Base-by-base conservation (phyloP, 1,140 invertebrate genomes). In the Polypedilum pembai region DNA sequence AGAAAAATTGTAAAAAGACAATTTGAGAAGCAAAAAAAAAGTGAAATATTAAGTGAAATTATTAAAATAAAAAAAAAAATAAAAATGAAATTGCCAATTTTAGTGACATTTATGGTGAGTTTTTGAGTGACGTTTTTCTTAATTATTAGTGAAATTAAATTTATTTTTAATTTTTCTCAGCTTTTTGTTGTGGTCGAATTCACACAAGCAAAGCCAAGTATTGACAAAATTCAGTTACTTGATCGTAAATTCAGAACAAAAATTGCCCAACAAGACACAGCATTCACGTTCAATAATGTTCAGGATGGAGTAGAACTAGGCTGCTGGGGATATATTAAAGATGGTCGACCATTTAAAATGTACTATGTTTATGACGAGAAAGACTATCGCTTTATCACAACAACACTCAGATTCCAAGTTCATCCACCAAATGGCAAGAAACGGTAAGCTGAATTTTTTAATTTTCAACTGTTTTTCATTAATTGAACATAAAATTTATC, bases 351-450 rank as follows among this genome's bases (percentile, higher is more conserved):
- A 69, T 69, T 69, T 18, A 69, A 69, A 69, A 69, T 69, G 65
- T 69, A 69, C 10, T 69, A 69, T 69, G 65, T 69, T 18, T 69
- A 20, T 69, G 65, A 69, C 20, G 12, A 8, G 65, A 69, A 69
- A 69, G 65, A 69, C 18, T 69, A 69, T 18, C 65, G 65, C 17
- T 69, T 69, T 10, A 69, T 69, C 65, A 69, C 65, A 18, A 69
- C 65, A 18, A 69, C 65, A 5, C 17, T 69, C 5, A 69, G 65
- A 69, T 69, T 69, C 65, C 65, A 69, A 21, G 65, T 69, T 69
- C 65, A 69, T 69, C 65, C 65, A 69, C 17, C 17, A 20, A 21
- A 21, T 69, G 65, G 17, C 20, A 69, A 69, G 10, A 69, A 21
- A 69, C 65, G 65, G 65, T 69, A 69, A 69, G 17, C n/a, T n/a